Evolutionary conservation across 2,797 vertebrate species (phyloP), one percentile per base, ranked within the genome.

Genomic region (Oryzias dopingdopingensis): DNA sequence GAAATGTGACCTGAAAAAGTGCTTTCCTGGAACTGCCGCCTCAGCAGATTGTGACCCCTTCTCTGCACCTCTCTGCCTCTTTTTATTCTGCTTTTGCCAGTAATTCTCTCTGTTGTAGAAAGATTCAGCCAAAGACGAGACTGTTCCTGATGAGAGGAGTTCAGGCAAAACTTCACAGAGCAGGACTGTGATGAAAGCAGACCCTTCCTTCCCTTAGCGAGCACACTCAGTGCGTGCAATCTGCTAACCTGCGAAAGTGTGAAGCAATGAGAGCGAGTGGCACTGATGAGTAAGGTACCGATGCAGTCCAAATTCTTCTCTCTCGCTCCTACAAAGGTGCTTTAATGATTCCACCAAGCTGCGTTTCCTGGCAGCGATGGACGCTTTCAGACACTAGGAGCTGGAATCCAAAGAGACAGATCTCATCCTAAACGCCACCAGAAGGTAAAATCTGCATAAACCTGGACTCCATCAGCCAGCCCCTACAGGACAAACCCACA

Each of bases 231-330:
- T 42, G 49, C 51, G 46, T 59, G 43, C 72, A 42, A 71, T 62
- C 73, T 74, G 74, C 72, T 79, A 60, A 74, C 68, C 69, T 81
- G 76, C 67, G 78, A 65, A 65, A 70, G 44, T 50, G 70, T 56
- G 52, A 80, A 40, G 70, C 63, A 45, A 37, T 49, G 23, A 12
- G 23, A 66, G 26, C 7, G 32, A 61, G 55, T 56, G 14, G 26
- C 48, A 48, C 23, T 5, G 41, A 47, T 51, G 65, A 50, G 57
- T 45, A 42, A 83, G 79, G 72, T 42, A 15, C 51, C 51, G 79
- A 72, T 43, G 16, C 49, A 44, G 8, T 56, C 56, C 56, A 53
- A 59, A 60, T 58, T 6, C 48, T 54, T 74, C 46, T 1, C 41
- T 42, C 12, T 1, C 32, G 49, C 26, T 2, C 49, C 16, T 23